Evolutionary conservation across 2,888 invertebrate species (phyloP), one percentile per base, ranked within the genome.

Genomic region (Vannuccia rotundouncinata): DNA sequence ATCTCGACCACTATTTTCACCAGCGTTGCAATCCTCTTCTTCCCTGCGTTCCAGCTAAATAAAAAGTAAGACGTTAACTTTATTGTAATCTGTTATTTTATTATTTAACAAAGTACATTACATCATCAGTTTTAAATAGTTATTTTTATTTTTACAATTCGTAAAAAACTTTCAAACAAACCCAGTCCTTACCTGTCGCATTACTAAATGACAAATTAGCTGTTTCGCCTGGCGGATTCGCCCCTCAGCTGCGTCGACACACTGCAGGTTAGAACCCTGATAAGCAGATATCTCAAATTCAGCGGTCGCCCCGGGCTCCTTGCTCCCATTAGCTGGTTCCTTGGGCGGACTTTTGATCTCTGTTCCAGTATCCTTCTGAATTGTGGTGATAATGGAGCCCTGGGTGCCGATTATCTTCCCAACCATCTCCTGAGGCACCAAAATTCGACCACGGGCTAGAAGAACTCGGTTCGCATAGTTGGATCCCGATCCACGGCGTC

Each of bases 401-500:
- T 79, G 79, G 10, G 79, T 79, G 17, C 79, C 79, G 73, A 79
- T 79, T 29, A 79, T 79, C 28, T 75, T 80, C 27, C 79, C 79
- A 17, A 79, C 79, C 27, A 79, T 79, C 22, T 78, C 75, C 74
- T 79, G 78, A 78, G 79, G 79, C 22, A 79, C 79, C 2, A 29
- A 31, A 31, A 79, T 79, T 25, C 78, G 77, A 2, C 79, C 79
- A 22, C 77, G 75, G 73, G 79, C 79, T 13, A 79, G 75, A n/a
- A 79, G 28, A 2, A 77, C 30, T 29, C 75, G 77, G 28, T 29
- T 77, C 30, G 73, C 31, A 28, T 31, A n/a, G 29, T 60, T 29
- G 29, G 77, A 79, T 31, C 31, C 30, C 25, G 31, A 45, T 28
- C 79, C 28, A n/a, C 79, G 28, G 5, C 79, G 74, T 25, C 79